Conservation (phyloP, 1,140 invertebrate species). For the Scaptomyza graminum region DNA sequence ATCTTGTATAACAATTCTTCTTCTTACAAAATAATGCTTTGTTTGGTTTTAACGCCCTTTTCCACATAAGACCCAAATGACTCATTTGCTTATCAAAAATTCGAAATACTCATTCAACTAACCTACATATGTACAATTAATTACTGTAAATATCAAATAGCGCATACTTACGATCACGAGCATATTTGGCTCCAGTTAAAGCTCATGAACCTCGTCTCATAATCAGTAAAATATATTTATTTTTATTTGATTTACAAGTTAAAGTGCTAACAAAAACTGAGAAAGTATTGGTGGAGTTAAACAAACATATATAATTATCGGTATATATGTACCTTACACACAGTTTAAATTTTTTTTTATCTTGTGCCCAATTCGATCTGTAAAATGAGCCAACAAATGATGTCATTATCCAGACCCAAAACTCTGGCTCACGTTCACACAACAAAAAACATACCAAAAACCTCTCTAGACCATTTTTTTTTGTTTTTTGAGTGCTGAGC, state of each 20-base stretch:
- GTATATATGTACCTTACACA: not conserved
- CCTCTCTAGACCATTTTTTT: constrained; percentile 4
- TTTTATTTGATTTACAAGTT: constrained; percentile 32
- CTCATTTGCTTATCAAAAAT: constrained; percentile 36
- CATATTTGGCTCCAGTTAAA: constrained; percentile 5
- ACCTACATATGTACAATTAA: not conserved
- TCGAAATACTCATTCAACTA: not conserved
- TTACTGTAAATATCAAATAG: constrained; percentile 15
- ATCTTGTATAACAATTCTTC: not conserved
- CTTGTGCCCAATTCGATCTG: constrained; percentile 4
- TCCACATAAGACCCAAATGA: constrained; percentile 7
- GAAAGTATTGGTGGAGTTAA: constrained; percentile 3
- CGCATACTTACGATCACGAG: constrained; percentile 30
- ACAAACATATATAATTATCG: not conserved
- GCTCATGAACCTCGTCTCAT: constrained; percentile 14
- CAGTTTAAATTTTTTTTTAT: not conserved
- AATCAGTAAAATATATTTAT: constrained; percentile 22
- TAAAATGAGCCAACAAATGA: constrained; percentile 57
- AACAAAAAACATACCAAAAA: constrained; percentile 13
- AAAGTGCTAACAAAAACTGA: constrained; percentile 12
- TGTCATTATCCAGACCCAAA: constrained; percentile 58
- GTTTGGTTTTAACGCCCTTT: not conserved
- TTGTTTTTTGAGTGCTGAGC: constrained; percentile 33
- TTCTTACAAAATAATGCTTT: not conserved
- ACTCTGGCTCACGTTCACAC: constrained; percentile 53